phyloP scores from a whole-genome alignment of 2,888 invertebrate genomes.

The Zhuqinia jingwanae region DNA sequence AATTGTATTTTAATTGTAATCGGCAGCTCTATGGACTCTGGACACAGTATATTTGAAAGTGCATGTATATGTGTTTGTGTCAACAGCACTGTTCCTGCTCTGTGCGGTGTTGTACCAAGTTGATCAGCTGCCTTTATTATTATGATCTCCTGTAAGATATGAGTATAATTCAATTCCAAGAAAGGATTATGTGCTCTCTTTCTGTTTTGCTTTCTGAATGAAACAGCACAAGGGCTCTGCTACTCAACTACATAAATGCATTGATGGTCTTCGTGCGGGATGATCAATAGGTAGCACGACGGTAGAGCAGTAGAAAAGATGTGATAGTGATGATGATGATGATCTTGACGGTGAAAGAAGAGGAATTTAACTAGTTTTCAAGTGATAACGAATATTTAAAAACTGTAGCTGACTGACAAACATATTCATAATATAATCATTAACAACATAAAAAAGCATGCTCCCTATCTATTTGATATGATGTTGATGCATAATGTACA shows the following conservation, averaged over 20 bases:
- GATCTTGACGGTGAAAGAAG: too few species aligned
- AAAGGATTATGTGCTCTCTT: conserved; percentile 39
- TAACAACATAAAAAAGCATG: too few species aligned
- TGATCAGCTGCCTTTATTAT: conserved; percentile 60
- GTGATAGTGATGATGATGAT: too few species aligned
- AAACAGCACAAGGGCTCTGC: conserved; percentile 11
- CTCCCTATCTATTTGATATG: too few species aligned
- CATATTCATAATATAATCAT: too few species aligned
- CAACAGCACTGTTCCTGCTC: not conserved
- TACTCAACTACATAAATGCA: not conserved
- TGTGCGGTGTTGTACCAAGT: not conserved
- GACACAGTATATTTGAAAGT: not conserved
- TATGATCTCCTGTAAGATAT: conserved; percentile 27
- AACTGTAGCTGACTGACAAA: too few species aligned
- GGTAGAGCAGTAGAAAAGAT: too few species aligned
- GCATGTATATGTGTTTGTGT: not conserved
- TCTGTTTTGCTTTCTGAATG: conserved; percentile 19
- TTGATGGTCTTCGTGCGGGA: too few species aligned
- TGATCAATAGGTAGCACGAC: too few species aligned
- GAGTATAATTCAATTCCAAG: conserved; percentile 56
- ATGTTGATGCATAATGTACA: too few species aligned
- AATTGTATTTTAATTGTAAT: not conserved
- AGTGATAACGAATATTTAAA: too few species aligned
- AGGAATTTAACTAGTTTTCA: too few species aligned
- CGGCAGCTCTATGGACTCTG: not conserved